A percentile compares a stretch with the other conserved stretches of the same genome.
phyloP scores from a whole-genome alignment of 2,797 vertebrate genomes.

The Propithecus deckenii region DNA sequence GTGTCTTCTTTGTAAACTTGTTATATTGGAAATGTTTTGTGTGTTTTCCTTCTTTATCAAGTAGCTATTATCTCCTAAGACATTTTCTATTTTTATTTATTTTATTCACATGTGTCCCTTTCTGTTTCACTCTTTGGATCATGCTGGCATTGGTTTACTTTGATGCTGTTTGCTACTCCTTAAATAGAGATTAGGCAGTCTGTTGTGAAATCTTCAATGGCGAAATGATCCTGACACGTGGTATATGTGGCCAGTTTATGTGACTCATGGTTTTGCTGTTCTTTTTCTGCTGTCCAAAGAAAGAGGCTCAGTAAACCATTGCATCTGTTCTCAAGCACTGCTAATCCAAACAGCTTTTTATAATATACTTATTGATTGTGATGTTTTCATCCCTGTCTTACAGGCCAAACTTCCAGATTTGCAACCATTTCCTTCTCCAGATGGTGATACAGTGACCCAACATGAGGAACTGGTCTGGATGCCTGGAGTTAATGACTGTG shows the following conservation, averaged over 20 bases:
- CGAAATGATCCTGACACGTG: background rate
- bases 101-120: fast-evolving
- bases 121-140: background rate
- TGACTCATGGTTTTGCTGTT: background rate
- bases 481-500: conserved; percentile 99
- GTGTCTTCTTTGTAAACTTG: background rate
- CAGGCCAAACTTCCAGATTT: conserved; percentile 99
- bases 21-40: background rate
- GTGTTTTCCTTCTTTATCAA: background rate
- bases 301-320: background rate
- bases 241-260: background rate
- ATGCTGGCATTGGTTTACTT: background rate
- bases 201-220: background rate
- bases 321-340: background rate
- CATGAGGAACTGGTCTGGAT: conserved; percentile 99
- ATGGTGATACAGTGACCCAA: conserved; percentile 94
- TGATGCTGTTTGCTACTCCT: background rate
- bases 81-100: background rate
- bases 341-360: background rate
- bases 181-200: background rate
- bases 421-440: conserved; percentile 96
- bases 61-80: background rate
- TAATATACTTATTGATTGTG: background rate
- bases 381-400: background rate
- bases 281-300: background rate